Percentiles rank a stretch among this genome's conserved stretches.
Evolutionary conservation across 2,113 vertebrate genomes (phyloP).

Genomic region (Baryphthengus martii): DNA sequence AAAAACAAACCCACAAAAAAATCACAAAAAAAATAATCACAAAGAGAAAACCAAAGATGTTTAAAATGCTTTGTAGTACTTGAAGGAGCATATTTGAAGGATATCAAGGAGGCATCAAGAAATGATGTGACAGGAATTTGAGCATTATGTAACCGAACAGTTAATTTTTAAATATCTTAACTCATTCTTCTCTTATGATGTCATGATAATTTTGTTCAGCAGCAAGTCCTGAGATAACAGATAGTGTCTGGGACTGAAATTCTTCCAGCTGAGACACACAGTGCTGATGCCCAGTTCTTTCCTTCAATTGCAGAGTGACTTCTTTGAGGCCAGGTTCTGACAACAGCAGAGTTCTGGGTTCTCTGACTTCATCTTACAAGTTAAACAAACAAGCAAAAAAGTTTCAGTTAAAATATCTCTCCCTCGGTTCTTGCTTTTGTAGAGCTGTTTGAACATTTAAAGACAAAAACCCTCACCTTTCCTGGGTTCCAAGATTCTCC

Average conservation of each 20-base stretch:
- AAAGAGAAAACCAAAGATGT: not conserved
- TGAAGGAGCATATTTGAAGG: not conserved
- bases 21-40: not conserved
- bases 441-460: not conserved
- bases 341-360: not conserved
- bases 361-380: not conserved
- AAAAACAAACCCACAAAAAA: not conserved
- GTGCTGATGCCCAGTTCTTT: not conserved
- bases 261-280: not conserved
- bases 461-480: not conserved
- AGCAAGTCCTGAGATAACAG: not conserved
- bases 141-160: not conserved
- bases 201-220: not conserved
- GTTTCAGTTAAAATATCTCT: not conserved
- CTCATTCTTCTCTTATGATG: not conserved
- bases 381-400: not conserved
- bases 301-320: not conserved
- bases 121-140: not conserved
- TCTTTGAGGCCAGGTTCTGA: not conserved
- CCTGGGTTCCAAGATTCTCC: not conserved
- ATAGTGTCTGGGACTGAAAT: not conserved
- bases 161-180: not conserved
- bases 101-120: not conserved
- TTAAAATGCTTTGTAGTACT: not conserved
- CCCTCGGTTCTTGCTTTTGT: not conserved